Percentiles rank a stretch among this genome's conserved stretches.
Conservation (phyloP, 2,797 vertebrate species). For the Oreortyx pictus region DNA sequence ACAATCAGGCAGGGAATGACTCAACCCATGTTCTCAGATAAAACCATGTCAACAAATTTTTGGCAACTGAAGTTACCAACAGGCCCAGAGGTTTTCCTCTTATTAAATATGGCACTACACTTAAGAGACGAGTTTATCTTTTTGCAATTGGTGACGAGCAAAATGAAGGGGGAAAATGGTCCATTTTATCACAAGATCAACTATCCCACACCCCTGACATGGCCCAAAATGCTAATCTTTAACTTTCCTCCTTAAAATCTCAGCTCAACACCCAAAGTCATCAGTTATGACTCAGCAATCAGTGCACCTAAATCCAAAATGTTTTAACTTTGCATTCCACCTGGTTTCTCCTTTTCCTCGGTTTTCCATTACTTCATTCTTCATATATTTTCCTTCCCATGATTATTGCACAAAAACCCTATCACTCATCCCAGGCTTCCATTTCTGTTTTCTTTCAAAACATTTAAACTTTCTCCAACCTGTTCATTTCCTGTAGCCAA, state of each 20-base stretch:
- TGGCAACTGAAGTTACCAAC: background rate
- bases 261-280: background rate
- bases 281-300: background rate
- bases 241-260: background rate
- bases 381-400: constrained; percentile 19
- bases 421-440: constrained; percentile 47
- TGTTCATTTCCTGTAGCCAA: constrained; percentile 40
- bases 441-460: constrained; percentile 71
- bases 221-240: background rate
- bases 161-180: background rate
- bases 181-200: background rate
- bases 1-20: background rate
- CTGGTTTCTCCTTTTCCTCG: background rate
- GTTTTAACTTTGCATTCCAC: background rate
- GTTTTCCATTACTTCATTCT: constrained; percentile 59
- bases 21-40: background rate
- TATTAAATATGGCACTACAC: background rate
- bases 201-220: background rate
- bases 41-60: background rate
- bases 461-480: constrained; percentile 44
- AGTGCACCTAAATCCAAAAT: background rate
- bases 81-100: background rate
- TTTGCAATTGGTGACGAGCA: background rate
- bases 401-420: constrained; percentile 32
- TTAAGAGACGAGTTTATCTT: background rate